Percentiles rank a stretch among this genome's conserved stretches.
phyloP scores from a whole-genome alignment of 2,113 vertebrate genomes.

The Sebastes fasciatus region DNA sequence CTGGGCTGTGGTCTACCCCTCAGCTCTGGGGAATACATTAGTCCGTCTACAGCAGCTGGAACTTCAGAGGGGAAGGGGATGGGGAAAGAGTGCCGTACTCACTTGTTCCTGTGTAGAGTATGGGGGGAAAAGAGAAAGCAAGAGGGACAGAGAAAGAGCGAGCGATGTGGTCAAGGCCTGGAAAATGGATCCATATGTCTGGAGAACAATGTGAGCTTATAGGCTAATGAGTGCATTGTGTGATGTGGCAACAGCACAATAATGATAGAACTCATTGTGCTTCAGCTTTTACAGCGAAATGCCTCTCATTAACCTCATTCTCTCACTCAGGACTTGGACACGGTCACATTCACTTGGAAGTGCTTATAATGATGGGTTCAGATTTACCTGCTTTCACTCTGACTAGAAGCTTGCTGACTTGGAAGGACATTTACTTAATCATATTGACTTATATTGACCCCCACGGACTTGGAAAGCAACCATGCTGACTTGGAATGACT shows the following conservation, averaged over 20 bases:
- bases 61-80: slow-evolving; percentile 66
- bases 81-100: slow-evolving; percentile 49
- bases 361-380: neutral
- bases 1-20: slow-evolving; percentile 67
- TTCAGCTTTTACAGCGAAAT: slow-evolving; percentile 1
- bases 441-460: slow-evolving; percentile 27
- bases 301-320: slow-evolving; percentile 25
- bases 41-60: slow-evolving; percentile 77
- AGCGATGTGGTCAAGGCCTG: slow-evolving; percentile 62
- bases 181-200: slow-evolving; percentile 73
- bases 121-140: slow-evolving; percentile 28
- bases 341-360: slow-evolving; percentile 14
- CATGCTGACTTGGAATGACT: slow-evolving; percentile 18
- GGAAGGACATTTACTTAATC: slow-evolving; percentile 37
- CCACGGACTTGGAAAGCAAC: slow-evolving; percentile 14
- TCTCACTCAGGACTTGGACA: slow-evolving; percentile 31
- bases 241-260: slow-evolving; percentile 41
- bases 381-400: slow-evolving; percentile 36
- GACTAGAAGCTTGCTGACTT: slow-evolving; percentile 38
- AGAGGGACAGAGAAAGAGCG: slow-evolving; percentile 31
- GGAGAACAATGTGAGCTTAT: slow-evolving; percentile 59
- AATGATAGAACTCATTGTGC: slow-evolving; percentile 30
- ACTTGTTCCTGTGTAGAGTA: slow-evolving; percentile 59
- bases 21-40: slow-evolving; percentile 82
- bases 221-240: slow-evolving; percentile 52